phyloP scores from a whole-genome alignment of 2,113 vertebrate genomes.

The Scomber scombrus region DNA sequence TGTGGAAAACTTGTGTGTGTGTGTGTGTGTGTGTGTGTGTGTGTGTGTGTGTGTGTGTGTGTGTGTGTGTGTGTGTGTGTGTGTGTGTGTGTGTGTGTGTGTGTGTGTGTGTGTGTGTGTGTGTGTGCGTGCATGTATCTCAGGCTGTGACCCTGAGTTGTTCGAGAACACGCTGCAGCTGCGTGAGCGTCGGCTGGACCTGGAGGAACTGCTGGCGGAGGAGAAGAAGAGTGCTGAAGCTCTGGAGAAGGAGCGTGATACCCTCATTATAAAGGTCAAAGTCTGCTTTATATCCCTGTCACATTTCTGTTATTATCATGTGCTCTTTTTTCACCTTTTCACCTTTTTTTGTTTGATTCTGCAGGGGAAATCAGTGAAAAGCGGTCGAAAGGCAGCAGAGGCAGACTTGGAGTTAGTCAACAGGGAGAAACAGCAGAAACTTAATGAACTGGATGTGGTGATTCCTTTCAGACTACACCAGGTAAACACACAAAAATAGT shows the following conservation, averaged over 20 bases:
- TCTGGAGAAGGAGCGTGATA: slow-evolving; percentile 87
- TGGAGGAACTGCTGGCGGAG: slow-evolving; percentile 88
- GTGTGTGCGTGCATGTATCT: slow-evolving; percentile 34
- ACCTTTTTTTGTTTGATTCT: background rate
- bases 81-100: too few species aligned
- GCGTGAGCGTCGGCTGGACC: slow-evolving; percentile 85
- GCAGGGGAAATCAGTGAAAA: slow-evolving; percentile 86
- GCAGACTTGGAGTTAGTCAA: slow-evolving; percentile 89
- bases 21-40: too few species aligned
- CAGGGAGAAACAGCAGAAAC: slow-evolving; percentile 90
- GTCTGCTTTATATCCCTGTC: too few species aligned
- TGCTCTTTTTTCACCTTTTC: background rate
- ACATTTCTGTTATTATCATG: background rate
- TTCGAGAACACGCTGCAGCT: slow-evolving; percentile 88
- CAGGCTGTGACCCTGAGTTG: slow-evolving; percentile 88
- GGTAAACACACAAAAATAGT: slow-evolving; percentile 76
- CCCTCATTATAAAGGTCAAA: slow-evolving; percentile 87
- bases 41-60: too few species aligned
- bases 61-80: too few species aligned
- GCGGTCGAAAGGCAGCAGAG: slow-evolving; percentile 80
- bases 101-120: too few species aligned
- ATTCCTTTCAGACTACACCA: slow-evolving; percentile 93
- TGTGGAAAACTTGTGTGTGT: too few species aligned
- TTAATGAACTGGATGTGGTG: slow-evolving; percentile 91
- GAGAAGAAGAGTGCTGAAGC: slow-evolving; percentile 86